phyloP scores from a whole-genome alignment of 2,888 invertebrate species.

The Acrobasis consociella region DNA sequence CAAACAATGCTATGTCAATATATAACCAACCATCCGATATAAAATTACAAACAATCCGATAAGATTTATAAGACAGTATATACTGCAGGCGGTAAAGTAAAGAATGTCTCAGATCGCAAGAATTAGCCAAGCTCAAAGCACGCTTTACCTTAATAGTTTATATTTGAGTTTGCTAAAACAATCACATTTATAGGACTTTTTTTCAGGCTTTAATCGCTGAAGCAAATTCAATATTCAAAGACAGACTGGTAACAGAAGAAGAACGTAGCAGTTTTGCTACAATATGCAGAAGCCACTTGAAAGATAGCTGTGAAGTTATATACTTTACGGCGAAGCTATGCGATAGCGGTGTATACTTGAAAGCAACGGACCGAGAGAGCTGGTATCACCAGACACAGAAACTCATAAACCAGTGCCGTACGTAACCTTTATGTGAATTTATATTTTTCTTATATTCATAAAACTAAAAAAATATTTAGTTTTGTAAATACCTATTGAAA shows the following conservation, averaged over 20 bases:
- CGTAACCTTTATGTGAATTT: conserved; percentile 42
- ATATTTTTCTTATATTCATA: too few species aligned
- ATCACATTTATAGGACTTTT: too few species aligned
- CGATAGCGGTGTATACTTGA: conserved; percentile 65
- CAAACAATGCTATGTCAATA: not conserved
- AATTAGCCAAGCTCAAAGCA: not conserved
- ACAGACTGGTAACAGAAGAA: conserved; percentile 86
- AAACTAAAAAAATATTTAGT: too few species aligned
- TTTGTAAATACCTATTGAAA: too few species aligned
- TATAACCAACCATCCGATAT: too few species aligned
- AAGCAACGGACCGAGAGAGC: conserved; percentile 77
- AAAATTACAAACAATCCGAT: not conserved
- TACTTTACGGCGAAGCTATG: conserved; percentile 56
- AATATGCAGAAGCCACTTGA: conserved; percentile 80
- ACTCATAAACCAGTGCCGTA: conserved; percentile 86
- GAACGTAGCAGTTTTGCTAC: conserved; percentile 85
- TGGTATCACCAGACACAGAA: conserved; percentile 85
- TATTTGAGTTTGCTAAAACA: too few species aligned
- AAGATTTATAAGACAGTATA: too few species aligned
- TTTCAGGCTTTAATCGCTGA: conserved; percentile 88
- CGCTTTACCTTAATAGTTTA: too few species aligned
- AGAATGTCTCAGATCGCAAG: not conserved
- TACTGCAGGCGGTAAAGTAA: too few species aligned
- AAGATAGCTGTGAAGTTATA: conserved; percentile 46
- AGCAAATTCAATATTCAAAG: conserved; percentile 88